phyloP scores from a whole-genome alignment of 2,113 vertebrate species.

The Planiliza haematocheilus region DNA sequence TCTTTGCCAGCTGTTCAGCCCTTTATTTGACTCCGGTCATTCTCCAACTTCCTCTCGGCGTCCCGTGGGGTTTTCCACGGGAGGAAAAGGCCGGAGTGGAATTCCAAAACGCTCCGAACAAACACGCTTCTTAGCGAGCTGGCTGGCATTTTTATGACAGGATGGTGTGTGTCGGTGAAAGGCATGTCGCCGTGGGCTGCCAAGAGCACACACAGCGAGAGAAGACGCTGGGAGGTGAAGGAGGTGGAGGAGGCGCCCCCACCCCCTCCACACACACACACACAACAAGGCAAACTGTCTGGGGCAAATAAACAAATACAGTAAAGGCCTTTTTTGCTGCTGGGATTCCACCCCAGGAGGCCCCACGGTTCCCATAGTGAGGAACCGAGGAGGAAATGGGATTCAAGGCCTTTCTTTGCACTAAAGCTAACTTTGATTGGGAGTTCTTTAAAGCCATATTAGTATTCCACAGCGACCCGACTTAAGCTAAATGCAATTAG shows the following conservation, averaged over 20 bases:
- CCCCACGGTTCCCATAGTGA: slow-evolving; percentile 66
- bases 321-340: slow-evolving; percentile 36
- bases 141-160: slow-evolving; percentile 73
- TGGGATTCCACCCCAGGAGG: slow-evolving; percentile 47
- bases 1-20: slow-evolving; percentile 7
- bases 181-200: slow-evolving; percentile 51
- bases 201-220: slow-evolving; percentile 24
- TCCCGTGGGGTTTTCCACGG: slow-evolving; percentile 40
- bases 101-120: slow-evolving; percentile 59
- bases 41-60: slow-evolving; percentile 56
- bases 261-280: no score
- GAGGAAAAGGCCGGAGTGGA: slow-evolving; percentile 46
- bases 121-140: slow-evolving; percentile 59
- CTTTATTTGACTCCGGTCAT: slow-evolving; percentile 45
- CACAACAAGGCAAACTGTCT: slow-evolving; percentile 36
- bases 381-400: slow-evolving; percentile 47
- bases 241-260: background rate
- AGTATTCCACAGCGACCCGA: slow-evolving; percentile 52
- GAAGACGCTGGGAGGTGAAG: background rate
- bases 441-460: slow-evolving; percentile 47
- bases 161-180: slow-evolving; percentile 60
- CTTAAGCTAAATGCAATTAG: slow-evolving; percentile 59
- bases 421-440: slow-evolving; percentile 5
- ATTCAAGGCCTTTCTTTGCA: slow-evolving; percentile 34
- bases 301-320: slow-evolving; percentile 68